Conservation (phyloP, 2,888 invertebrate species). For the Diplolepis rosae region DNA sequence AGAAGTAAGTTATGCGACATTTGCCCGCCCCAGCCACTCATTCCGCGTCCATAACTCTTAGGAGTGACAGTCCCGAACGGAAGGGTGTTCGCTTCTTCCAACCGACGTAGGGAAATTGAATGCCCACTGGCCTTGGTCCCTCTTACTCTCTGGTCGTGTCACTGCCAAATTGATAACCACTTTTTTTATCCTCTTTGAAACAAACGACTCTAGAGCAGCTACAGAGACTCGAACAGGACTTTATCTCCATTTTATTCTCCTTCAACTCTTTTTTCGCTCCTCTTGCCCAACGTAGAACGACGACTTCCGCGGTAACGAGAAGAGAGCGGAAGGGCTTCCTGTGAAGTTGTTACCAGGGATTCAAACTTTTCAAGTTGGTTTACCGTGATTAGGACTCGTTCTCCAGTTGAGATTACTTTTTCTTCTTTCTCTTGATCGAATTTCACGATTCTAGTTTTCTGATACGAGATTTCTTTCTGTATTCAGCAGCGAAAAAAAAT, state of each 20-base stretch:
- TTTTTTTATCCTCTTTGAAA: slow-evolving; percentile 38
- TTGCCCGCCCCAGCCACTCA: slow-evolving; percentile 72
- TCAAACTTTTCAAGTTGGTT: slow-evolving; percentile 58
- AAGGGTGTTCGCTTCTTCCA: slow-evolving; percentile 64
- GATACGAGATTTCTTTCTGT: slow-evolving; percentile 32
- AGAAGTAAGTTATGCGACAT: slow-evolving; percentile 70
- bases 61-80: slow-evolving; percentile 71
- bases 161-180: slow-evolving; percentile 70
- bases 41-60: slow-evolving; percentile 71
- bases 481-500: too few species aligned
- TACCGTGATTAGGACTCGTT: slow-evolving; percentile 56
- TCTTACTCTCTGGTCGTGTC: slow-evolving; percentile 52
- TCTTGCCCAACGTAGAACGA: slow-evolving; percentile 35
- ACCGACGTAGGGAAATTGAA: slow-evolving; percentile 64
- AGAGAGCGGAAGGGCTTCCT: slow-evolving; percentile 36
- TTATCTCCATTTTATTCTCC: slow-evolving; percentile 3
- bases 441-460: slow-evolving; percentile 40
- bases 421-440: slow-evolving; percentile 42
- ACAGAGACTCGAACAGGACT: not conserved
- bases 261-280: slow-evolving; percentile 33
- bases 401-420: slow-evolving; percentile 45
- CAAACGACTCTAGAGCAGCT: not conserved
- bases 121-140: slow-evolving; percentile 55
- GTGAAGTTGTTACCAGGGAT: slow-evolving; percentile 50
- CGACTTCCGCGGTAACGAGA: slow-evolving; percentile 48